phyloP scores from a whole-genome alignment of 1,140 invertebrate genomes.

The Heliconius hewitsoni region DNA sequence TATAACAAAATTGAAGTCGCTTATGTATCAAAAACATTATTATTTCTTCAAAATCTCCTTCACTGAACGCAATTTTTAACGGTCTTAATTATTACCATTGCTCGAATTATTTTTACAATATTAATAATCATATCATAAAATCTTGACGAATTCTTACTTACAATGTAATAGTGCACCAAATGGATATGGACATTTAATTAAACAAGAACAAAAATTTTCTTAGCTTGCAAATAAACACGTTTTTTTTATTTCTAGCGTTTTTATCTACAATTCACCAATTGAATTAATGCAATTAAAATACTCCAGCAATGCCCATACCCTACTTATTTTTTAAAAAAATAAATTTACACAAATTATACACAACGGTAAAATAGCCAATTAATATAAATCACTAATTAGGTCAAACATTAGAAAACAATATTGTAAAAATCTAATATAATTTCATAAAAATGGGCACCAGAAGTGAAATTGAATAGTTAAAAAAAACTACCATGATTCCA shows the following conservation, averaged over 20 bases:
- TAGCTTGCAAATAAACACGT: constrained; percentile 28
- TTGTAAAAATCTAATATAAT: not conserved
- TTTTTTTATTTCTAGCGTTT: constrained; percentile 33
- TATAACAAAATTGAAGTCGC: constrained; percentile 32
- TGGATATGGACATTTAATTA: constrained; percentile 51
- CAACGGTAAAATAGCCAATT: constrained; percentile 25
- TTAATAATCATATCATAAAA: constrained; percentile 51
- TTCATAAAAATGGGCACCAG: constrained; percentile 20
- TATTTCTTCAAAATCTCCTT: constrained; percentile 55
- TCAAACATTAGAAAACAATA: constrained; percentile 5
- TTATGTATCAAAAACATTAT: constrained; percentile 64
- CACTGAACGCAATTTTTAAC: constrained; percentile 60
- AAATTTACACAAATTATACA: constrained; percentile 29
- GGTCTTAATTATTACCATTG: constrained; percentile 67
- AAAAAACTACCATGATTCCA: constrained; percentile 28
- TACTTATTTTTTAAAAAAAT: constrained; percentile 23
- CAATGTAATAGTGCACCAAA: constrained; percentile 56
- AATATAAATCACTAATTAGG: constrained; percentile 18
- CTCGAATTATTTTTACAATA: constrained; percentile 53
- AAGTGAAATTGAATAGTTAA: constrained; percentile 2
- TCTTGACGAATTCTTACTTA: constrained; percentile 54
- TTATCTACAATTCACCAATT: constrained; percentile 27
- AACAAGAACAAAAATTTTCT: constrained; percentile 29
- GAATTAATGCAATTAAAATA: constrained; percentile 32
- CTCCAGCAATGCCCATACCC: constrained; percentile 47